phyloP scores from a whole-genome alignment of 30 jellyfish, hydroid and myxozoan species.

The Aurelia sp. region DNA sequence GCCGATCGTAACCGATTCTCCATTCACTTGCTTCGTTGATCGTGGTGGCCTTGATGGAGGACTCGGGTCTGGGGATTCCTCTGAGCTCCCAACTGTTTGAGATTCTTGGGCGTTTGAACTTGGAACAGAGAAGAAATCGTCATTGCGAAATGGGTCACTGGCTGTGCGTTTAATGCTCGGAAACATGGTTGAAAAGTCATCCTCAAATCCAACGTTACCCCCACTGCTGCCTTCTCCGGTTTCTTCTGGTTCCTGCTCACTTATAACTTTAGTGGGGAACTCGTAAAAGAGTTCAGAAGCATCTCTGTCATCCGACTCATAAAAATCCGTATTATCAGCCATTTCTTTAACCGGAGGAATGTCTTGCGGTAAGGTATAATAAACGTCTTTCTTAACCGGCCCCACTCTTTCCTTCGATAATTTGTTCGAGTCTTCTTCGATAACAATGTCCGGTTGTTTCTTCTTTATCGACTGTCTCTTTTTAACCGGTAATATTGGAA shows the following conservation, averaged over 20 bases:
- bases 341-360: constrained; percentile 7
- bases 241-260: neutral
- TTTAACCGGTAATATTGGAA: constrained; percentile 69
- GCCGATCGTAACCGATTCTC: constrained; percentile 19
- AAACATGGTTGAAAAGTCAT: constrained; percentile 51
- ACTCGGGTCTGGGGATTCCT: neutral
- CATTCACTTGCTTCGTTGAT: constrained; percentile 23
- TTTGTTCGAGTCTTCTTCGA: neutral
- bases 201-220: constrained; percentile 30
- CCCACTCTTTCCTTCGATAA: neutral
- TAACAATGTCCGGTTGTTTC: neutral
- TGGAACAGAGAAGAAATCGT: constrained; percentile 48
- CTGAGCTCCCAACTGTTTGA: neutral
- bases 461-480: constrained; percentile 40
- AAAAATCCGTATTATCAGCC: neutral
- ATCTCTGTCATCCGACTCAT: neutral
- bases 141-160: constrained; percentile 60
- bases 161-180: neutral
- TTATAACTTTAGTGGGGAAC: constrained; percentile 29
- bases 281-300: constrained; percentile 5
- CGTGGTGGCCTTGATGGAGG: constrained; percentile 45
- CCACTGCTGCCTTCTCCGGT: neutral
- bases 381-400: neutral
- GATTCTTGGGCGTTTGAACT: neutral
- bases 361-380: constrained; percentile 44